These are phyloP conservation scores for Vanessa cardui DNA, from an alignment of 2,888 invertebrate species.

Conservation along the genomic window DNA sequence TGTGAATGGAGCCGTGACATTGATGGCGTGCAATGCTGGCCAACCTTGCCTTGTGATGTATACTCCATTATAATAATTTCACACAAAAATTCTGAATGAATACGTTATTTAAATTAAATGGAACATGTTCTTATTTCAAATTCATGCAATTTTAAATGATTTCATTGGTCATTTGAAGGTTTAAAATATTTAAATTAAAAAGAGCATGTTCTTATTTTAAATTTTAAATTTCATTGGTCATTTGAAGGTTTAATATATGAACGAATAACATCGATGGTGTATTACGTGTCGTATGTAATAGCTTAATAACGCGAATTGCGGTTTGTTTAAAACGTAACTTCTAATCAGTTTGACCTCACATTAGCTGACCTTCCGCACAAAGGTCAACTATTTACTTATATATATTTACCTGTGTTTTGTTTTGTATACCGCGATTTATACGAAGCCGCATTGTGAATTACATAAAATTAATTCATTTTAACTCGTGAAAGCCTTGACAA, in stretches of 20 bases:
- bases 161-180: background rate
- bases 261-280: background rate
- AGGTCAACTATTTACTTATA: constrained; percentile 48
- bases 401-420: constrained; percentile 36
- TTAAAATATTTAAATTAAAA: background rate
- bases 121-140: background rate
- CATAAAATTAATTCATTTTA: constrained; percentile 5
- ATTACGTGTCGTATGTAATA: constrained; percentile 30
- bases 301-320: constrained; percentile 32
- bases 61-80: constrained; percentile 21
- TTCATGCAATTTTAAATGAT: background rate
- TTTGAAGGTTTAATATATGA: background rate
- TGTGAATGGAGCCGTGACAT: constrained; percentile 65
- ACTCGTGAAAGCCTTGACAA: background rate
- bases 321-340: constrained; percentile 47
- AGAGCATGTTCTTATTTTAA: background rate
- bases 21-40: constrained; percentile 48
- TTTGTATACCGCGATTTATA: constrained; percentile 21
- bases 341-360: constrained; percentile 57
- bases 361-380: constrained; percentile 54
- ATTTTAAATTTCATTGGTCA: background rate
- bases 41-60: constrained; percentile 39
- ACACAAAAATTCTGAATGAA: constrained; percentile 12
- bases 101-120: background rate
- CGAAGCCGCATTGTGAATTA: background rate